Percentiles rank a stretch among this genome's conserved stretches.
Evolutionary conservation across 2,113 vertebrate genomes (phyloP).

Genomic region (Colaptes auratus): DNA sequence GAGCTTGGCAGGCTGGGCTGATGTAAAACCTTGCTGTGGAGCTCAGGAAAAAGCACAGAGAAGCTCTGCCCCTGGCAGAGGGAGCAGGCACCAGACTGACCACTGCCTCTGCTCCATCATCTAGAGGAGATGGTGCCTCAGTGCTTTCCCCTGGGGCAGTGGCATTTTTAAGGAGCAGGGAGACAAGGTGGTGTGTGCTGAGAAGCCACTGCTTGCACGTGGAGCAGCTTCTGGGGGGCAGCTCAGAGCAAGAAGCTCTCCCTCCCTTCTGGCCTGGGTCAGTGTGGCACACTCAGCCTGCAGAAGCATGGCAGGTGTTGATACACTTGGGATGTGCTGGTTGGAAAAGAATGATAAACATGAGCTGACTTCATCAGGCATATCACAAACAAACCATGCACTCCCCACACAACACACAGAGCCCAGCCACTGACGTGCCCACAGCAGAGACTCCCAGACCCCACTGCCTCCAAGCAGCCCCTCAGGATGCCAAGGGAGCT

Average conservation of each 20-base stretch:
- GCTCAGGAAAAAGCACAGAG: background rate
- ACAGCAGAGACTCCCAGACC: background rate
- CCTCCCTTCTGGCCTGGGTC: background rate
- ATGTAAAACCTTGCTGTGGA: fast-evolving
- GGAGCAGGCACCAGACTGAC: background rate
- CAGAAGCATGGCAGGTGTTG: background rate
- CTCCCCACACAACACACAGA: background rate
- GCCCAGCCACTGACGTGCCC: background rate
- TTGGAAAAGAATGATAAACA: background rate
- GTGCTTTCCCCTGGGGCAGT: fast-evolving
- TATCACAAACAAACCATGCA: background rate
- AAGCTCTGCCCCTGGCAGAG: background rate
- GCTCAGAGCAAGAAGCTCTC: background rate
- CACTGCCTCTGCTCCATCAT: background rate
- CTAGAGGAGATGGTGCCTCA: fast-evolving
- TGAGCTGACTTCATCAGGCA: background rate
- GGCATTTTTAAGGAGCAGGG: fast-evolving
- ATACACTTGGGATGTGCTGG: fast-evolving
- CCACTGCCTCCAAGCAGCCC: background rate
- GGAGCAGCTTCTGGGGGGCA: background rate
- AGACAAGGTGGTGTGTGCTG: background rate
- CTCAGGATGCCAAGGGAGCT: background rate
- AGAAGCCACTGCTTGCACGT: background rate
- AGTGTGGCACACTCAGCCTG: background rate
- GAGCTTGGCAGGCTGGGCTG: background rate